Base-by-base conservation (phyloP, 2,888 invertebrate genomes). In the Dynastes tityus region DNA sequence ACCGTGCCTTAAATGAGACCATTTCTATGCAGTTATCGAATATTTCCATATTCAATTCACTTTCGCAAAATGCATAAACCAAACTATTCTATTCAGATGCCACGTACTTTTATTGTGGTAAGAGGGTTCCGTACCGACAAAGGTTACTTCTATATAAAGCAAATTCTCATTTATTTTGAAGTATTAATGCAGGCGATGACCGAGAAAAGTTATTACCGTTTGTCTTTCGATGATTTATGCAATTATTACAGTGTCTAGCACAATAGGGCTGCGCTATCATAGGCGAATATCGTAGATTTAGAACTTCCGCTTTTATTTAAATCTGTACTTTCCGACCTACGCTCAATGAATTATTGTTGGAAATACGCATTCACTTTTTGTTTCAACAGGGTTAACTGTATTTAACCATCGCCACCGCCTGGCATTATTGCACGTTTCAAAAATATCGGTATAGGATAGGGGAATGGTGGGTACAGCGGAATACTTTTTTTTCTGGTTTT, bases 21-120 rank as follows among this genome's bases (percentile, higher is more conserved):
- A 79, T 79, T 75, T 71, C 76, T 79, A 78, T 79, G 80, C 79
- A 79, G 75, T 79, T 79, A 77, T 80, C 70, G 77, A 73, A 78
- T 78, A 78, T 80, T 80, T 79, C 79, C 80, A 79, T 78, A 80
- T 78, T 78, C 75, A 79, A 75, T 79, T 64, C 74, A 80, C 65
- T 80, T 70, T 78, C 68, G 74, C 71, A 70, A 76, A 78, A 80
- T 73, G 67, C 73, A 80, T 75, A 78, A 78, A 76, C 76, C 71
- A 71, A 58, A 71, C 37, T 71, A 58, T 71, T 53, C 70, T 55
- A 58, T 58, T 71, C 71, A 71, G 71, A 71, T 71, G 71, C 71
- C 70, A 70, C 40, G 51, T 27, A 70, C 53, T 70, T 70, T 70
- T 70, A 70, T 51, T 70, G 51, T 51, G 27, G 29, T 70, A 49